Percentiles rank a stretch among this genome's conserved stretches.
Conservation (phyloP, 2,888 invertebrate genomes). For the Coremacera marginata region DNA sequence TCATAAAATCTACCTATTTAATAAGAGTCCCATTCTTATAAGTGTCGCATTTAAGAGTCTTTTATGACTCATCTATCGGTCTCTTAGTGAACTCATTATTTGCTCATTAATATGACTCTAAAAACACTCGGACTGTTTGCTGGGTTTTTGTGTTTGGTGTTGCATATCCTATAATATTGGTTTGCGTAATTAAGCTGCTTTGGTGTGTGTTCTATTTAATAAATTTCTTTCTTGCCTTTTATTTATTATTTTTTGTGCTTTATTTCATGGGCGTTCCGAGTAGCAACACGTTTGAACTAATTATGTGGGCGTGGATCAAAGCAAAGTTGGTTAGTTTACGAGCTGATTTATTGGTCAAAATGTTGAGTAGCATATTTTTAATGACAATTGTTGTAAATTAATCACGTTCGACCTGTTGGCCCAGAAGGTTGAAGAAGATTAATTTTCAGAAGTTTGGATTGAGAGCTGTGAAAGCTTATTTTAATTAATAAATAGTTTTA, state of each 20-base stretch:
- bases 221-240: not conserved
- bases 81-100: too few relatives aligned
- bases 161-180: not conserved
- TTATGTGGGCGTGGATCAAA: not conserved
- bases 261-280: not conserved
- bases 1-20: too few relatives aligned
- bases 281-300: not conserved
- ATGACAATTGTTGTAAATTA: not conserved
- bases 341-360: not conserved
- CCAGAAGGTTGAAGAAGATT: not conserved
- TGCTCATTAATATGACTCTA: too few relatives aligned
- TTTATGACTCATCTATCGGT: too few relatives aligned
- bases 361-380: not conserved
- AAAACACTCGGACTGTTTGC: too few relatives aligned
- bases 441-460: not conserved
- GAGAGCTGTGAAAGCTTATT: too few relatives aligned
- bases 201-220: not conserved
- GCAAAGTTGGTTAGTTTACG: not conserved
- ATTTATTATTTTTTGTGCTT: not conserved
- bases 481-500: too few relatives aligned
- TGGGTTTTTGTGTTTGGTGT: not conserved
- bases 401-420: not conserved
- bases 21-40: too few relatives aligned
- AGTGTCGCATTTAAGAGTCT: too few relatives aligned
- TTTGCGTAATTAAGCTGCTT: not conserved